Evolutionary conservation across 2,113 vertebrate species (phyloP), one percentile per base, ranked within the genome.

Genomic region (Myrmecophaga tridactyla): DNA sequence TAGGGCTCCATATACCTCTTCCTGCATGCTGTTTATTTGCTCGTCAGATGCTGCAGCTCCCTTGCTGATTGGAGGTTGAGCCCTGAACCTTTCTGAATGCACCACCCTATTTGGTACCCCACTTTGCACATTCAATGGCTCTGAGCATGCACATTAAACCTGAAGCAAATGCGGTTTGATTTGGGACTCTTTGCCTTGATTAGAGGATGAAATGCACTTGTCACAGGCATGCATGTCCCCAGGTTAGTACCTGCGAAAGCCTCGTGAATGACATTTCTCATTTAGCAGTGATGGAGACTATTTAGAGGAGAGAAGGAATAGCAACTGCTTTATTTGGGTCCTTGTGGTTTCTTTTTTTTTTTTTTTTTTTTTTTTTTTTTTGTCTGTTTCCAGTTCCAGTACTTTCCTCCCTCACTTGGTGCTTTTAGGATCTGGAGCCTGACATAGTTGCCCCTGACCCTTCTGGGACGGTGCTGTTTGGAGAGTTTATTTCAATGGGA

Each of bases 1-100:
- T 8, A 1, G 13, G 36, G 17, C 6, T n/a, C 43, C 14, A 5
- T 46, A n/a, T 20, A 43, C 2, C 36, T 25, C 1, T 7, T 23
- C 7, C 29, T 6, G 10, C 39, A 11, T 58, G 60, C 34, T 69
- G 23, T 17, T n/a, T 31, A 6, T 4, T 25, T 53, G 21, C 39
- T 56, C 53, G 18, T 5, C 18, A 17, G 17, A 56, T 56, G 53
- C 23, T 43, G 39, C 8, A 4, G 31, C 25, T 18, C 34, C 10
- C 27, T 46, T n/a, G 17, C 2, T 7, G 46, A 13, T 20, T 29
- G 43, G 29, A 18, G 23, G 31, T 14, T 31, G 14, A 12, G 12
- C 29, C 41, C 7, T 23, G 25, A 15, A 17, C 18, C 5, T 51
- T 23, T 62, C 72, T 25, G 15, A 7, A 12, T 2, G 34, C 46